These are phyloP conservation scores for Sebastes kiyomatsui DNA, from an alignment of 2,797 vertebrate genomes.

Conservation along the genomic window DNA sequence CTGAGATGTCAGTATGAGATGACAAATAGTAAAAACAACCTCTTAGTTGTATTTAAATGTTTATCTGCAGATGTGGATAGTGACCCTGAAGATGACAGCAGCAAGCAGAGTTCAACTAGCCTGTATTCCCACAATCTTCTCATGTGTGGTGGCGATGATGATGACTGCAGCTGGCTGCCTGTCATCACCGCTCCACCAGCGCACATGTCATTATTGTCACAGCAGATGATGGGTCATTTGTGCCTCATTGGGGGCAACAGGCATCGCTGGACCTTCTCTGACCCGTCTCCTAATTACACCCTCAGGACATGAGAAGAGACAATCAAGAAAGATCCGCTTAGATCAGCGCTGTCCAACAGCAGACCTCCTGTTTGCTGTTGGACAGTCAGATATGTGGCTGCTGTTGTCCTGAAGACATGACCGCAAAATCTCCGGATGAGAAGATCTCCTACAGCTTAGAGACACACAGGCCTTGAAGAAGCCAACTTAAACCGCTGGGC, in stretches of 20 bases:
- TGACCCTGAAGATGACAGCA: conserved; percentile 18
- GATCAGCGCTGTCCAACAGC: conserved; percentile 35
- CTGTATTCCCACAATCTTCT: conserved; percentile 31
- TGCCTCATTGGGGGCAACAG: conserved; percentile 67
- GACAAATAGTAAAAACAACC: background rate
- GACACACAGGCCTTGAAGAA: conserved; percentile 35
- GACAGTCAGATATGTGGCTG: conserved; percentile 43
- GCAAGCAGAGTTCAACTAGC: conserved; percentile 29
- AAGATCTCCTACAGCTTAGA: conserved; percentile 21
- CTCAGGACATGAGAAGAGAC: conserved; percentile 60
- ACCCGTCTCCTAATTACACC: conserved; percentile 77
- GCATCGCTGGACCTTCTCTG: conserved; percentile 60
- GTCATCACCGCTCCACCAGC: conserved; percentile 57
- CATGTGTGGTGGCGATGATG: conserved; percentile 21
- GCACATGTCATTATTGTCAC: conserved; percentile 62
- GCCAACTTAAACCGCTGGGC: background rate
- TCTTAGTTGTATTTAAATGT: background rate
- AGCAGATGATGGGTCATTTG: conserved; percentile 77
- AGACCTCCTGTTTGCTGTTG: conserved; percentile 46
- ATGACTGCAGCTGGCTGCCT: conserved; percentile 57
- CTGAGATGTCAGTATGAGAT: background rate
- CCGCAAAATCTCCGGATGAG: conserved; percentile 18
- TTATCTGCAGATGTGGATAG: background rate
- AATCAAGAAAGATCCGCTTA: conserved; percentile 42
- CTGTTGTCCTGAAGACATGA: conserved; percentile 33